Evolutionary conservation across 1,140 invertebrate species (phyloP).

Genomic region (Halyomorpha halys): DNA sequence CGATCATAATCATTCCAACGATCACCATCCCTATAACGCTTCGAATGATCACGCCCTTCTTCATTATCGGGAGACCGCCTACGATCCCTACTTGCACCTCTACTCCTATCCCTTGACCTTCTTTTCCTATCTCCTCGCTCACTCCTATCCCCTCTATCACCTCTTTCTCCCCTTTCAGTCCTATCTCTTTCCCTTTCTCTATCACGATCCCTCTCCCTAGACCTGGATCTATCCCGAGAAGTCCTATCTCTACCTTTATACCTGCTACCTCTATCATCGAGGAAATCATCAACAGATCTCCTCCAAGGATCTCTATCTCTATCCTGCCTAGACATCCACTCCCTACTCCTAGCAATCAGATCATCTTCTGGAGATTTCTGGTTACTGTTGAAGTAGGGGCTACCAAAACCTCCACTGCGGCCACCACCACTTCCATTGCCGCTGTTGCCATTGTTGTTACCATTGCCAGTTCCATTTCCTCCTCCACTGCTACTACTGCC

Average conservation of each 20-base stretch:
- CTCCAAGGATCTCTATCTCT: conserved; percentile 27
- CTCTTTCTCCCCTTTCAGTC: conserved; percentile 29
- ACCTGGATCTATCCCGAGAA: conserved; percentile 37
- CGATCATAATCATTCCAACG: conserved; percentile 33
- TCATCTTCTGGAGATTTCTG: conserved; percentile 34
- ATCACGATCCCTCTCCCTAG: conserved; percentile 33
- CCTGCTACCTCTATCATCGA: conserved; percentile 36
- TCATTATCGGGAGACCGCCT: conserved; percentile 25
- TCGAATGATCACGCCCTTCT: conserved; percentile 35
- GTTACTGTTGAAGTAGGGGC: conserved; percentile 33
- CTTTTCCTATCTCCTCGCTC: conserved; percentile 31
- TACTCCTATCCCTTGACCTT: conserved; percentile 32
- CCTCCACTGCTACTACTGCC: conserved; percentile 8
- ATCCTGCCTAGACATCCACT: conserved; percentile 27
- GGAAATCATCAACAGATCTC: conserved; percentile 33
- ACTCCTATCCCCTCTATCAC: conserved; percentile 30
- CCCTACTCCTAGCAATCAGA: conserved; percentile 36
- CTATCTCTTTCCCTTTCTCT: conserved; percentile 33
- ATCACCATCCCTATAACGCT: conserved; percentile 34
- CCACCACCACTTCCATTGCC: conserved; percentile 18
- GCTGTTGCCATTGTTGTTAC: conserved; percentile 16
- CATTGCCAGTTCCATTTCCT: neutral
- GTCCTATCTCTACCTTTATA: conserved; percentile 36
- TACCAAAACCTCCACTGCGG: conserved; percentile 31
- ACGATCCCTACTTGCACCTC: conserved; percentile 24